These are phyloP conservation scores for Diloba caeruleocephala DNA, from an alignment of 2,888 invertebrate species.

Conservation along the genomic window DNA sequence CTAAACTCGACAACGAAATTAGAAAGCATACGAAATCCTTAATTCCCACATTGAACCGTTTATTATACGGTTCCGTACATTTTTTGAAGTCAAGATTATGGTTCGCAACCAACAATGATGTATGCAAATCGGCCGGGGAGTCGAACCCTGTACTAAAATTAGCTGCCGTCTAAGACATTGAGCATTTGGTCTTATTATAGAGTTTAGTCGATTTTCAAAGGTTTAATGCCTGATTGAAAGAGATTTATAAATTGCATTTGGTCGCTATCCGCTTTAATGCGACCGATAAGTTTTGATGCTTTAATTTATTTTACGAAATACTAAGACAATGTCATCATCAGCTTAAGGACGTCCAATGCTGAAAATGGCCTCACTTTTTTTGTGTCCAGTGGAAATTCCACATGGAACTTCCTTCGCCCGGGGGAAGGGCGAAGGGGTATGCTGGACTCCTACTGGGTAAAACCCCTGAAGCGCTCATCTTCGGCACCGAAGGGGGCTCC, in stretches of 20 bases:
- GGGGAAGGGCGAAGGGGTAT: no score
- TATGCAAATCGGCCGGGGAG: slow-evolving; percentile 80
- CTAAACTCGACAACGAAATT: slow-evolving; percentile 60
- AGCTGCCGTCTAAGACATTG: slow-evolving; percentile 68
- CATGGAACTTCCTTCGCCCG: no score
- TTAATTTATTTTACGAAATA: not conserved
- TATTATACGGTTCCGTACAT: slow-evolving; percentile 57
- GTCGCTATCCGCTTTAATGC: not conserved
- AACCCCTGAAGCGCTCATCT: no score
- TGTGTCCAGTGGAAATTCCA: no score
- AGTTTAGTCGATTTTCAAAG: slow-evolving; percentile 63
- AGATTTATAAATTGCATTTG: slow-evolving; percentile 47
- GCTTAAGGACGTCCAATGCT: not conserved
- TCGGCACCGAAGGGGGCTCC: no score
- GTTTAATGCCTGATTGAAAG: slow-evolving; percentile 60
- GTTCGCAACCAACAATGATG: slow-evolving; percentile 81
- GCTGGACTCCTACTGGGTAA: no score
- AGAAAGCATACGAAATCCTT: slow-evolving; percentile 77
- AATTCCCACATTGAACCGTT: slow-evolving; percentile 65
- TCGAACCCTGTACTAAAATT: slow-evolving; percentile 75
- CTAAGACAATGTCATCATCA: no score
- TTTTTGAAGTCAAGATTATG: slow-evolving; percentile 73
- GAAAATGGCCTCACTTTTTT: no score
- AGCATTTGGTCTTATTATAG: slow-evolving; percentile 72
- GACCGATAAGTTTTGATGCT: slow-evolving; percentile 28